A percentile compares a stretch with the other conserved stretches of the same genome.
phyloP scores from a whole-genome alignment of 2,888 invertebrate genomes.

The Callinectes sapidus region DNA sequence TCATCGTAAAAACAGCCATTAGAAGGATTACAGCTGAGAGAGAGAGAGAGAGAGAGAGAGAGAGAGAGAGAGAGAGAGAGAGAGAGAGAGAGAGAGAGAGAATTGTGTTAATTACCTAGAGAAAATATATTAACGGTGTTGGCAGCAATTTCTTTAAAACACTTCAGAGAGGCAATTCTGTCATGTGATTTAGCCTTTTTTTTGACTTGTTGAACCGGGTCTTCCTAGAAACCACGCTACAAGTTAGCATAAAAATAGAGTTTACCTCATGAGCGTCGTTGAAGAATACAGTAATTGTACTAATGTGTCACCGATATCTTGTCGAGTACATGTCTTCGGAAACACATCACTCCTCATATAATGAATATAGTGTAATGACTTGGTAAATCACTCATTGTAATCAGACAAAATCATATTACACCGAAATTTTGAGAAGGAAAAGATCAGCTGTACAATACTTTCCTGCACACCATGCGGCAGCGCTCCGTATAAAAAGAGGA shows the following conservation, averaged over 20 bases:
- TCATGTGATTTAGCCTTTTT: neutral
- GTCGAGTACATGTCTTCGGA: neutral
- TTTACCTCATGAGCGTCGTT: constrained; percentile 4
- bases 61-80: constrained; percentile 17
- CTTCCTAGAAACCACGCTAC: constrained; percentile 5
- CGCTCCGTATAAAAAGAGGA: neutral
- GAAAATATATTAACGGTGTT: neutral
- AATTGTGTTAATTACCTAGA: neutral
- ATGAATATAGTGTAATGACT: neutral
- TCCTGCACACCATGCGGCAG: neutral
- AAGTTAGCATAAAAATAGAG: neutral
- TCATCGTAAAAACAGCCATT: neutral
- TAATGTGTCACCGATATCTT: too few species aligned
- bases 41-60: constrained; percentile 24
- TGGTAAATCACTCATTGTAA: neutral
- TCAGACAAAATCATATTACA: neutral
- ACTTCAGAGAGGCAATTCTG: neutral
- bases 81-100: constrained; percentile 39
- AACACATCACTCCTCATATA: neutral
- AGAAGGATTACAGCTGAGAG: neutral
- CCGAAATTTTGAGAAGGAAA: neutral
- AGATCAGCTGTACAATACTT: neutral
- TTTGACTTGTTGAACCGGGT: neutral
- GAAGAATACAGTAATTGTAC: neutral
- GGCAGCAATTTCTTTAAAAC: neutral